phyloP scores from a whole-genome alignment of 2,797 vertebrate species.

The Sebastes matsubarae region DNA sequence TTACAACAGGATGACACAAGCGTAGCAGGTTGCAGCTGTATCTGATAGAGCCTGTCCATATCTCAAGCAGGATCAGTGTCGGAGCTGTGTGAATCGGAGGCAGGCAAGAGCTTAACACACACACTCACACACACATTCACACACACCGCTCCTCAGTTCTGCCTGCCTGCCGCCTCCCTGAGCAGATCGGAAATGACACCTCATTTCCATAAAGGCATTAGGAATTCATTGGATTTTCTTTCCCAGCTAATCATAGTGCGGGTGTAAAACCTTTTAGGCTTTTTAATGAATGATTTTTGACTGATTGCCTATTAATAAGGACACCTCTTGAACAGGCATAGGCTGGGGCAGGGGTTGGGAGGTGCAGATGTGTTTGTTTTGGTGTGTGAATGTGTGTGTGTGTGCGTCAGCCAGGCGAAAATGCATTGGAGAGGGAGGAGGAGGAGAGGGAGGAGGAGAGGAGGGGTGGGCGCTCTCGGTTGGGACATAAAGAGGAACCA shows the following conservation, averaged over 20 bases:
- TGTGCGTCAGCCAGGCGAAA: constrained; percentile 72
- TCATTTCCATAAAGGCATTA: constrained; percentile 99
- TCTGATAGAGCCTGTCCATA: constrained; percentile 42
- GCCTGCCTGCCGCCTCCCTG: constrained; percentile 83
- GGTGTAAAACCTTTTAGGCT: constrained; percentile 98
- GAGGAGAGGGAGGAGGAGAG: constrained; percentile 71
- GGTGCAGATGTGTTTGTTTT: constrained; percentile 80
- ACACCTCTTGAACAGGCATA: constrained; percentile 97
- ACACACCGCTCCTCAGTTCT: constrained; percentile 56
- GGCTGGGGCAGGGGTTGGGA: constrained; percentile 74
- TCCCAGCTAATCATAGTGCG: constrained; percentile 97
- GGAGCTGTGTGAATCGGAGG: constrained; percentile 47
- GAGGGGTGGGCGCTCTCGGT: constrained; percentile 80
- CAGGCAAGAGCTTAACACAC: constrained; percentile 43
- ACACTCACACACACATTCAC: constrained; percentile 45
- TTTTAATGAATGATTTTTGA: constrained; percentile 99
- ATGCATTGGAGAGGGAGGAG: constrained; percentile 68
- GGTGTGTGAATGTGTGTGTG: constrained; percentile 53
- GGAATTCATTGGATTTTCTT: constrained; percentile 97
- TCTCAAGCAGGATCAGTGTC: constrained; percentile 64
- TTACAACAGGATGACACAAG: constrained; percentile 11
- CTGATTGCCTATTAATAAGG: constrained; percentile 99
- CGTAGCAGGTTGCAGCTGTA: constrained; percentile 52
- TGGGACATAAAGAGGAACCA: constrained; percentile 99
- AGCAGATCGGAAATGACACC: constrained; percentile 97